phyloP scores from a whole-genome alignment of 2,797 vertebrate genomes.

The Botia kubotai region DNA sequence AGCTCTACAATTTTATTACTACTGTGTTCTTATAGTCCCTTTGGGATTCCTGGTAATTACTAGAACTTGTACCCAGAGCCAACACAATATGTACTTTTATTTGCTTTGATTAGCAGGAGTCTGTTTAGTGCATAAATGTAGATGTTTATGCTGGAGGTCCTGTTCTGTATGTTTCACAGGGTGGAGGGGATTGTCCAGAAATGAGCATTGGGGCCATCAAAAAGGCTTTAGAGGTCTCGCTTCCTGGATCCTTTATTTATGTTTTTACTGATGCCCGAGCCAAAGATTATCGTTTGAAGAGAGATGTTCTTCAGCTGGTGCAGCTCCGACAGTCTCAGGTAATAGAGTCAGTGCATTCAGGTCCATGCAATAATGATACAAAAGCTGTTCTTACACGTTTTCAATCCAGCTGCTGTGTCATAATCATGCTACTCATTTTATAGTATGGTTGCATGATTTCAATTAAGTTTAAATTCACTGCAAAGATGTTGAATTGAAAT shows the following conservation, averaged over 20 bases:
- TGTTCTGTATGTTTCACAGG: constrained; percentile 72
- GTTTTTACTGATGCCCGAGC: constrained; percentile 95
- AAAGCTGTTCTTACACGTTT: background rate
- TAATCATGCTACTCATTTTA: background rate
- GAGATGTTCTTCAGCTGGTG: constrained; percentile 87
- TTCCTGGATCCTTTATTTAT: constrained; percentile 91
- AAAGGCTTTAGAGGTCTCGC: constrained; percentile 87
- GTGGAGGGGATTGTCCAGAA: constrained; percentile 94
- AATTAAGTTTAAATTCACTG: no score
- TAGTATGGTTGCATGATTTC: background rate
- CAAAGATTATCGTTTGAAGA: constrained; percentile 89
- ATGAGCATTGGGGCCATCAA: constrained; percentile 95
- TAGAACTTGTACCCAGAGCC: background rate
- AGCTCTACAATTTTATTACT: constrained; percentile 24
- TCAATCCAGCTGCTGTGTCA: background rate
- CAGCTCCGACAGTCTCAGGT: constrained; percentile 95
- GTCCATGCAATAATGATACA: background rate
- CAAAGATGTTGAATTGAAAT: no score
- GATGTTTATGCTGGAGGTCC: background rate
- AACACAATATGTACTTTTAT: constrained; percentile 16
- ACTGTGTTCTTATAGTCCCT: constrained; percentile 34
- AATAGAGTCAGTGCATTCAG: constrained; percentile 3
- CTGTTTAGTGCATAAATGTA: constrained; percentile 22
- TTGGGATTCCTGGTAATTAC: constrained; percentile 8
- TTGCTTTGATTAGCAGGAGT: background rate